Conservation (phyloP, 1,140 invertebrate species). For the Papilio polyxenes region DNA sequence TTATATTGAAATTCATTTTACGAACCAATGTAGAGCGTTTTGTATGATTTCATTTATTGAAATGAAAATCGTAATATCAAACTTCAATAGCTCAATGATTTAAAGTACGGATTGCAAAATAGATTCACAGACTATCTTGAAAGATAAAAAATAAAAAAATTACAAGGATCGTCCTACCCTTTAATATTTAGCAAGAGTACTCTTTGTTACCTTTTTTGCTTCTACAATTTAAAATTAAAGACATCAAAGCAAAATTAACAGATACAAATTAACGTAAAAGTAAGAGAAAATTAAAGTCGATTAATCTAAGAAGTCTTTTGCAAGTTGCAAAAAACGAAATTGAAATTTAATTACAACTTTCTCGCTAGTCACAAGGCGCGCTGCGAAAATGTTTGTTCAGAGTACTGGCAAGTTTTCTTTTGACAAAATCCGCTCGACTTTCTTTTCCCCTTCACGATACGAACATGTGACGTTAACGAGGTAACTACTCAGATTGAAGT, state of each 20-base stretch:
- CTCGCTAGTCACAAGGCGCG: constrained; percentile 6
- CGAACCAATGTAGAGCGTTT: background rate
- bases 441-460: background rate
- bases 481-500: constrained; percentile 14
- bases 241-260: no score
- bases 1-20: background rate
- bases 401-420: constrained; percentile 5
- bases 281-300: background rate
- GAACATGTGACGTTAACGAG: constrained; percentile 13
- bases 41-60: background rate
- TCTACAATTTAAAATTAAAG: no score
- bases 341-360: constrained; percentile 13
- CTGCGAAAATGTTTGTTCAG: constrained; percentile 1
- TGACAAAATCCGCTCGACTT: constrained; percentile 8
- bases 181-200: no score
- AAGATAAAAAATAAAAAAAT: no score
- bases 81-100: background rate
- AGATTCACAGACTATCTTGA: no score
- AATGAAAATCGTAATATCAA: background rate
- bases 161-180: no score
- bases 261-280: no score
- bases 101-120: no score
- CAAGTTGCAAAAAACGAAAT: background rate
- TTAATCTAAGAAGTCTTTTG: background rate
- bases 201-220: no score